Evolutionary conservation across 2,888 invertebrate species (phyloP).

Genomic region (Eulithis prunata): DNA sequence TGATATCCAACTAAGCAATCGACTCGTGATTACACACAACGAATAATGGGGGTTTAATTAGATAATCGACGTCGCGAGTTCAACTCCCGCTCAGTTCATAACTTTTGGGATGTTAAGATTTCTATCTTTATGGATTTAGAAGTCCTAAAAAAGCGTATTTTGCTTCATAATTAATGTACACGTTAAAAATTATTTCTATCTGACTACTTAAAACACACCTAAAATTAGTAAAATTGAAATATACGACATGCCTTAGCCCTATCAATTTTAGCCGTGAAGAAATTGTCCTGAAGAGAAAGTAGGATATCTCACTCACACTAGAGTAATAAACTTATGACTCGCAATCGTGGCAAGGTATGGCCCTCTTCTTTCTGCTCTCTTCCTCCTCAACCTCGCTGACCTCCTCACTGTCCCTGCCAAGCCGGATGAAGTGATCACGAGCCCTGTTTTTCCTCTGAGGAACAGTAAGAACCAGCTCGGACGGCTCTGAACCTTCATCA

Average conservation of each 20-base stretch:
- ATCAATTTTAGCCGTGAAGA: conserved; percentile 44
- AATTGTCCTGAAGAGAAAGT: conserved; percentile 34
- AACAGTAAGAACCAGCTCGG: conserved; percentile 56
- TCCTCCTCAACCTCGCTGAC: conserved; percentile 63
- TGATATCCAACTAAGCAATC: too few species aligned
- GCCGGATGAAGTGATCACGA: conserved; percentile 74
- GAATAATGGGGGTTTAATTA: too few species aligned
- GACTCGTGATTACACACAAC: too few species aligned
- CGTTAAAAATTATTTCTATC: conserved; percentile 33
- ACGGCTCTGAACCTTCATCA: conserved; percentile 57
- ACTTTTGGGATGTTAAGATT: too few species aligned
- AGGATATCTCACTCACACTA: conserved; percentile 14
- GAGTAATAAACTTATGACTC: conserved; percentile 60
- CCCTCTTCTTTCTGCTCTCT: conserved; percentile 68
- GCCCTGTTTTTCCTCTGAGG: conserved; percentile 75
- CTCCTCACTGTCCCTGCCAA: conserved; percentile 75
- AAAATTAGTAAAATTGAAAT: conserved; percentile 39
- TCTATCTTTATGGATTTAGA: conserved; percentile 2
- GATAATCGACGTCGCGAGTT: too few species aligned
- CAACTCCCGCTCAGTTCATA: too few species aligned
- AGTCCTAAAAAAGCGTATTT: conserved; percentile 53
- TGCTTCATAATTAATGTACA: conserved; percentile 48
- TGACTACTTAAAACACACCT: conserved; percentile 15
- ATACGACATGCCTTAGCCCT: conserved; percentile 56
- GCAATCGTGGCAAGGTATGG: conserved; percentile 66